Base-by-base conservation (phyloP, 1,140 invertebrate genomes). In the Drosophila bocqueti region DNA sequence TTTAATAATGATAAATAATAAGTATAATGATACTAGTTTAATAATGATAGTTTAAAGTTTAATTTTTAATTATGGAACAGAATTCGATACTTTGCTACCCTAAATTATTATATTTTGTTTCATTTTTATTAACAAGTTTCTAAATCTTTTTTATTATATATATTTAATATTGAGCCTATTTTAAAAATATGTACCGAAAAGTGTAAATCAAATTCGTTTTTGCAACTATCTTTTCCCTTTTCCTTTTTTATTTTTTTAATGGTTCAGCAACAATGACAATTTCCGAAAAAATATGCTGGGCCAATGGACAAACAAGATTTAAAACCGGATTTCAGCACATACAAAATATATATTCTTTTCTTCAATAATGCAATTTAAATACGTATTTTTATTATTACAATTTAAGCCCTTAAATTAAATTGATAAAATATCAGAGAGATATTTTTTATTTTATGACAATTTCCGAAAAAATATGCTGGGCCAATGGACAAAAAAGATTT, bases 261-360 rank as follows among this genome's bases (percentile, higher is more conserved):
- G 52, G 52, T 16, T 55, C 34, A 55, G 18, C 34, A 13, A 38
- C 18, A 38, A 24, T 55, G 34, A 38, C 34, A 55, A 38, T 24
- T 55, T 55, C 52, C 34, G 18, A 38, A 54, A 54, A 54, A 38
- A 38, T 38, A 54, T 54, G 52, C 16, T 55, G 52, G 3, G 21
- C 24, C 15, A 21, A 38, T 11, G 21, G 52, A 38, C 18, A 55
- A 21, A 55, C 18, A 38, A 38, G 18, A 24, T 55, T 55, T 55
- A 24, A 55, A 15, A 0, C 4, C 4, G 34, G 4, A 24, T 8
- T 38, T 38, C 0, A 36, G 13, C 13, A 55, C 13, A 26, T 10
- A 55, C 16, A 21, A 15, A 15, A 13, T 31, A 45, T 18, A 18
- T 24, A 36, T 15, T 4, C 2, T 55, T 24, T 54, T 36, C 18